These are phyloP conservation scores for Synodontis membranacea DNA, from an alignment of 2,113 vertebrate species.

Conservation along the genomic window DNA sequence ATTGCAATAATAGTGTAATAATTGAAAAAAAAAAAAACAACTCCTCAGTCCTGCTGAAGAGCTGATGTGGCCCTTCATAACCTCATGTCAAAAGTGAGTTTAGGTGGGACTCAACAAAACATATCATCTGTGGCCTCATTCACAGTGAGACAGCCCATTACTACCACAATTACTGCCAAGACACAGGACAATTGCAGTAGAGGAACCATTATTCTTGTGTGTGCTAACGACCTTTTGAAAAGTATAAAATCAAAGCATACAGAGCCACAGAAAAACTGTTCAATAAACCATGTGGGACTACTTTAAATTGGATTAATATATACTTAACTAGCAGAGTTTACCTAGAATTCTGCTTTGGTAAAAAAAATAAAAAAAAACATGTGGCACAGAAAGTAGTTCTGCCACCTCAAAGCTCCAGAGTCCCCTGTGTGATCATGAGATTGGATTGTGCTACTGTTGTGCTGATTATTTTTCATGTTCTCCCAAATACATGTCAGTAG, in stretches of 20 bases:
- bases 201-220: not conserved
- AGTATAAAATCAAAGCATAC: not conserved
- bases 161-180: not conserved
- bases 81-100: not conserved
- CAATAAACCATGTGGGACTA: not conserved
- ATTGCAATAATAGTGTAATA: not conserved
- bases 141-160: not conserved
- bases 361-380: too few relatives aligned
- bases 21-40: too few relatives aligned
- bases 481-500: not conserved
- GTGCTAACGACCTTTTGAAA: not conserved
- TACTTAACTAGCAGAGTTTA: not conserved
- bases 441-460: not conserved
- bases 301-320: slow-evolving; percentile 1
- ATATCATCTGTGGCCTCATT: not conserved
- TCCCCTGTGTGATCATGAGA: not conserved
- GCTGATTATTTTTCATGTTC: not conserved
- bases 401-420: not conserved
- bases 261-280: not conserved
- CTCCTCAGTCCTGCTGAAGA: not conserved
- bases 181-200: not conserved
- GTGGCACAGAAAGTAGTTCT: not conserved
- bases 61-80: not conserved
- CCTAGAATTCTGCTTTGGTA: not conserved
- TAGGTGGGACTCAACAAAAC: not conserved